Evolutionary conservation across 2,113 vertebrate species (phyloP).

Genomic region (Spheniscus mendiculus): DNA sequence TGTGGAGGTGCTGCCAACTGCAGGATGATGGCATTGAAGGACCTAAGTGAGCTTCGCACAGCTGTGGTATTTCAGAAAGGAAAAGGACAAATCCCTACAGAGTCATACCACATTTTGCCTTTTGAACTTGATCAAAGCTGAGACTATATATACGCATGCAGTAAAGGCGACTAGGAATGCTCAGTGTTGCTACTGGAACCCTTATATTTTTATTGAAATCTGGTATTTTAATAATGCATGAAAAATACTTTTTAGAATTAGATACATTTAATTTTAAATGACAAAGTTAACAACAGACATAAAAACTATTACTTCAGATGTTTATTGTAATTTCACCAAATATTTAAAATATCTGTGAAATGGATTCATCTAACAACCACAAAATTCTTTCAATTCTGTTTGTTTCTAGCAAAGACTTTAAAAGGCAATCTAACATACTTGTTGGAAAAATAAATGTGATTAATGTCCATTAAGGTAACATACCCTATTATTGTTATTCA

Average conservation of each 20-base stretch:
- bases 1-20: not conserved
- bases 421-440: not conserved
- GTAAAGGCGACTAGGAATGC: not conserved
- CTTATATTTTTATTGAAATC: not conserved
- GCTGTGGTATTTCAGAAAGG: not conserved
- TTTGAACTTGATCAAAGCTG: not conserved
- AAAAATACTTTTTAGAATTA: not conserved
- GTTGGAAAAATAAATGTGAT: not conserved
- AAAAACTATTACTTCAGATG: not conserved
- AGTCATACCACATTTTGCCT: not conserved
- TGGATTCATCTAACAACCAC: not conserved
- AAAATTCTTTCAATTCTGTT: not conserved
- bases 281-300: not conserved
- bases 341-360: not conserved
- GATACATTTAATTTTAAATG: not conserved
- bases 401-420: not conserved
- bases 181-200: not conserved
- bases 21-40: not conserved
- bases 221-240: not conserved
- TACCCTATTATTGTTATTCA: not conserved
- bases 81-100: not conserved
- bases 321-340: not conserved
- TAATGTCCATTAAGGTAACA: not conserved
- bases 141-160: not conserved
- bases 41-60: not conserved